A percentile compares a stretch with the other conserved stretches of the same genome.
These are phyloP conservation scores for Uropetala carovei DNA, from an alignment of 2,888 invertebrate genomes.

Conservation along the genomic window DNA sequence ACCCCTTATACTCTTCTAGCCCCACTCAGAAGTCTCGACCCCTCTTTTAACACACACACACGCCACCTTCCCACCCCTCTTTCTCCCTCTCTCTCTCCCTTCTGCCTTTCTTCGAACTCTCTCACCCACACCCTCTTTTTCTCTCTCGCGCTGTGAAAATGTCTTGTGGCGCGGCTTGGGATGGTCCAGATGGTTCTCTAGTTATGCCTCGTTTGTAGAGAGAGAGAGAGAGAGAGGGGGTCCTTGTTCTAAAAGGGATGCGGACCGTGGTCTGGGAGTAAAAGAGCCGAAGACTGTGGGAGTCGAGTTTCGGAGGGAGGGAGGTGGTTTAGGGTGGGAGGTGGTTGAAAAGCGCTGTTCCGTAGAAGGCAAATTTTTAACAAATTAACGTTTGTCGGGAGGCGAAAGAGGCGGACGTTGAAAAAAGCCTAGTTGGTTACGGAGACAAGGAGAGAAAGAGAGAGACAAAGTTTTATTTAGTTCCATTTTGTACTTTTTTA, in stretches of 20 bases:
- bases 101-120: neutral
- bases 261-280: constrained; percentile 17
- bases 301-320: neutral
- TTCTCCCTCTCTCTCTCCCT: neutral
- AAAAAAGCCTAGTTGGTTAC: neutral
- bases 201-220: constrained; percentile 62
- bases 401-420: constrained; percentile 2
- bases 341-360: neutral
- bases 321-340: neutral
- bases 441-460: no score
- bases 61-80: neutral
- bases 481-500: no score
- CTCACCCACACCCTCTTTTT: neutral
- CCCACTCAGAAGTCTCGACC: neutral
- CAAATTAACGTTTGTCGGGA: constrained; percentile 11
- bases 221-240: constrained; percentile 46
- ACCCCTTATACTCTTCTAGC: neutral
- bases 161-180: constrained; percentile 33
- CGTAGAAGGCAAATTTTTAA: constrained; percentile 31
- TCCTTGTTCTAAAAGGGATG: constrained; percentile 52
- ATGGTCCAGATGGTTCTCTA: constrained; percentile 58
- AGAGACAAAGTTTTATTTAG: no score
- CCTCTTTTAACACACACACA: neutral
- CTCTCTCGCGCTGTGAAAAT: constrained; percentile 32
- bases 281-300: neutral